Evolutionary conservation across 2,888 invertebrate genomes (phyloP).

Genomic region (Vandiemenella viatica): DNA sequence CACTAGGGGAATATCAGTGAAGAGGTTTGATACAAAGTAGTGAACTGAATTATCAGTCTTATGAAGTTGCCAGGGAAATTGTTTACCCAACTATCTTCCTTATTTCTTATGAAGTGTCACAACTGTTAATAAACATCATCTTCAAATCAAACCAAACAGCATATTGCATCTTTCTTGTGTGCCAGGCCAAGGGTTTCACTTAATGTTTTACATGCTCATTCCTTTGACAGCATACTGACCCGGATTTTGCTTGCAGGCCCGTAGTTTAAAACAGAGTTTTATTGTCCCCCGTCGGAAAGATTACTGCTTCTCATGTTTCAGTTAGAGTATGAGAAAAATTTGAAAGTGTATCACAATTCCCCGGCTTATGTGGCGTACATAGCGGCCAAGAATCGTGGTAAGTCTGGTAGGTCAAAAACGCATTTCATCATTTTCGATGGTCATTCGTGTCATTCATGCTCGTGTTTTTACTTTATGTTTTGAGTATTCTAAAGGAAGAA

Average conservation of each 20-base stretch:
- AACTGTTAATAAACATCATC: no score
- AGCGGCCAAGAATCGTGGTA: slow-evolving; percentile 82
- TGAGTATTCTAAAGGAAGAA: neutral
- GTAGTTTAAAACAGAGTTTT: no score
- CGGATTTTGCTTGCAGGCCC: no score
- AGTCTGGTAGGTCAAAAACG: slow-evolving; percentile 39
- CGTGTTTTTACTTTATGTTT: neutral
- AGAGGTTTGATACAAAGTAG: no score
- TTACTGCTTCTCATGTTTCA: slow-evolving; percentile 27
- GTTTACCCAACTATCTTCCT: no score
- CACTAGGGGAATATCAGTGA: no score
- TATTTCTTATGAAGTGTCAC: no score
- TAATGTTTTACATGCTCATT: neutral
- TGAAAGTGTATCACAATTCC: slow-evolving; percentile 91
- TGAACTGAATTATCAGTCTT: no score
- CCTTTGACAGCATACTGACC: neutral
- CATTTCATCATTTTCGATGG: slow-evolving; percentile 7
- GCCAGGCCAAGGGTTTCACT: neutral
- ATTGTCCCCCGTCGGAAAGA: neutral
- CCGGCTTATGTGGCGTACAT: slow-evolving; percentile 86
- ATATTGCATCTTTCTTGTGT: no score
- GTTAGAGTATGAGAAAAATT: slow-evolving; percentile 81
- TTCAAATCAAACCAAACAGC: no score
- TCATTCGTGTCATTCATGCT: slow-evolving; percentile 4
- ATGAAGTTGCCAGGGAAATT: no score